Conservation (phyloP, 2,113 vertebrate species). For the Lampris megalopsis region DNA sequence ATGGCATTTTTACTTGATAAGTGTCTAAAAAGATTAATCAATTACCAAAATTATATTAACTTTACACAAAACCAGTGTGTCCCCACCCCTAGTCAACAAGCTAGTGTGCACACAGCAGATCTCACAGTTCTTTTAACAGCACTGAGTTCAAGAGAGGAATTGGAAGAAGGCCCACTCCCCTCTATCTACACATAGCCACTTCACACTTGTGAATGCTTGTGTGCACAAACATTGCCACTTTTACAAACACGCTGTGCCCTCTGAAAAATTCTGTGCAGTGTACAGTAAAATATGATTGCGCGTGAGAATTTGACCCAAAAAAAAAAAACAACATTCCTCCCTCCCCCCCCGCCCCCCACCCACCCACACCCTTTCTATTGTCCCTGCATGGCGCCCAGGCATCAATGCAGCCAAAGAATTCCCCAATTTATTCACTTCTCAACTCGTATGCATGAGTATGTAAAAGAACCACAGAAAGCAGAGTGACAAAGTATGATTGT, state of each 20-base stretch:
- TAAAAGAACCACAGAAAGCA: not conserved
- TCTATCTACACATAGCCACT: not conserved
- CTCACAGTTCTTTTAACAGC: conserved; percentile 10
- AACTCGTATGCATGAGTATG: conserved; percentile 10
- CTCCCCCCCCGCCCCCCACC: not conserved
- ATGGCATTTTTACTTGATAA: too few relatives aligned
- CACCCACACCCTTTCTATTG: conserved; percentile 60
- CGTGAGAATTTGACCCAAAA: not conserved
- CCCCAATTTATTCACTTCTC: conserved; percentile 74
- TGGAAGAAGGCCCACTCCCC: not conserved
- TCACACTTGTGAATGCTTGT: not conserved
- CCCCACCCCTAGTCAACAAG: not conserved
- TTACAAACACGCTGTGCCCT: too few relatives aligned
- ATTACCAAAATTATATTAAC: not conserved
- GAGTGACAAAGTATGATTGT: not conserved
- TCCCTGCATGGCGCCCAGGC: conserved; percentile 43
- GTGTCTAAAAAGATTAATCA: too few relatives aligned
- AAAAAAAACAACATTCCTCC: not conserved
- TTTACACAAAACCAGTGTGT: conserved; percentile 11
- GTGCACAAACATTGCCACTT: too few relatives aligned
- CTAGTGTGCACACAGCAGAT: conserved; percentile 4
- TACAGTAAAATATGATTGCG: not conserved
- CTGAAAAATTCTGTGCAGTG: too few relatives aligned
- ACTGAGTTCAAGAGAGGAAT: not conserved
- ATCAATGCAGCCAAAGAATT: conserved; percentile 72